Evolutionary conservation across 2,888 invertebrate species (phyloP).

Genomic region (Ormia ochracea): DNA sequence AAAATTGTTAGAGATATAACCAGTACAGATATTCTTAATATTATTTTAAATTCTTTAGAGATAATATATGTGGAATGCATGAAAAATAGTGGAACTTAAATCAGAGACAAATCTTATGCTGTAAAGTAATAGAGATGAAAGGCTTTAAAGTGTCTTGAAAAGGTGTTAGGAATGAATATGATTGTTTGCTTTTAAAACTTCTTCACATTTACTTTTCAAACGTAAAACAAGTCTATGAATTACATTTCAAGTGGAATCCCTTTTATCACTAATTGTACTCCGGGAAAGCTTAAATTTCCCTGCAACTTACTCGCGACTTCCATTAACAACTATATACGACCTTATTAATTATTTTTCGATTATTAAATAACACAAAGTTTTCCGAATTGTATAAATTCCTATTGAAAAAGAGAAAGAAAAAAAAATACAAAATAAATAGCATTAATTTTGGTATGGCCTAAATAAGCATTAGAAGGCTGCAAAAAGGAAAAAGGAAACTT

Average conservation of each 20-base stretch:
- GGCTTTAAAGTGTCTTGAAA: too few species aligned
- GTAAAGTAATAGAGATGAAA: too few species aligned
- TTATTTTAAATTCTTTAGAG: too few species aligned
- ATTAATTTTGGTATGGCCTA: slow-evolving; percentile 21
- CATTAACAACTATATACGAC: neutral
- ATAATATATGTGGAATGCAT: too few species aligned
- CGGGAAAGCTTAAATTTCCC: neutral
- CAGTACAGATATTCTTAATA: too few species aligned
- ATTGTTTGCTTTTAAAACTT: neutral
- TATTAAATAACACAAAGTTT: neutral
- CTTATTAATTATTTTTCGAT: neutral
- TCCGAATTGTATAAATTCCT: neutral
- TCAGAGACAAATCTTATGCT: too few species aligned
- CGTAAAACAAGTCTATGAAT: neutral
- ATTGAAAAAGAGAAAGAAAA: neutral
- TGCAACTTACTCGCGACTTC: neutral
- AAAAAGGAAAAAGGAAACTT: neutral
- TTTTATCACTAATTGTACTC: slow-evolving; percentile 1
- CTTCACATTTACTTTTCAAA: neutral
- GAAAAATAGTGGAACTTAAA: too few species aligned
- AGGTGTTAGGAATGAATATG: too few species aligned
- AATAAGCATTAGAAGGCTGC: neutral
- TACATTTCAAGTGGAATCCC: neutral
- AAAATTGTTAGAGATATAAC: too few species aligned
- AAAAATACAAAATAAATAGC: neutral